Evolutionary conservation across 2,113 vertebrate genomes (phyloP).

Genomic region (Callaeas wilsoni): DNA sequence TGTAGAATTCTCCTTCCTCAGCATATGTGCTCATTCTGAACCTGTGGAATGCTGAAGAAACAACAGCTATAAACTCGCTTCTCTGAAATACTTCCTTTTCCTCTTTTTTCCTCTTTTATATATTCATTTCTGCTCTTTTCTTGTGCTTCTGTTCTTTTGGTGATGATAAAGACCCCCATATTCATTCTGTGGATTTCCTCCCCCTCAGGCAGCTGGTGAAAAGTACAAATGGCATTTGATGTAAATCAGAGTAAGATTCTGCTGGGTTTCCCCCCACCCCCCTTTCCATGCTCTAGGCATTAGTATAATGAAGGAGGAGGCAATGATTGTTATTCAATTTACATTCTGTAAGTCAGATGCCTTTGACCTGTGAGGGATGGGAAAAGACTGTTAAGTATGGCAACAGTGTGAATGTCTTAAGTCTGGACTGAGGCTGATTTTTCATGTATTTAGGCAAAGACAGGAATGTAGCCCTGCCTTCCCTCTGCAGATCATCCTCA

Average conservation of each 20-base stretch:
- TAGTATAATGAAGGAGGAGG: background rate
- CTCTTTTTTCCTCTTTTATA: background rate
- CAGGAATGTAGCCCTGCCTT: background rate
- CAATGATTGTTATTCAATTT: background rate
- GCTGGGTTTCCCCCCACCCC: rapidly evolving
- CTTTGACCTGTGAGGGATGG: background rate
- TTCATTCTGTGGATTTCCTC: background rate
- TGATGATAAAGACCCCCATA: background rate
- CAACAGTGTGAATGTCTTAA: background rate
- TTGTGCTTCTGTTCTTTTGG: background rate
- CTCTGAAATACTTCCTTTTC: background rate
- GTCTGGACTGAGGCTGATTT: background rate
- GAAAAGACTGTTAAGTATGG: background rate
- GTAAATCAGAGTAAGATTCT: background rate
- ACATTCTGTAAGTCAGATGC: background rate
- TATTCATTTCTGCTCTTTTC: conserved; percentile 25
- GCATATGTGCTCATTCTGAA: background rate
- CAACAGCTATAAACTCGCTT: background rate
- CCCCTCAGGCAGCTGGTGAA: background rate
- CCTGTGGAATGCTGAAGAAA: background rate
- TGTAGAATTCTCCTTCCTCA: background rate
- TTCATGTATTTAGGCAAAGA: background rate
- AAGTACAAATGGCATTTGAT: background rate
- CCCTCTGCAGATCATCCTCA: background rate
- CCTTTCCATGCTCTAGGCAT: background rate